A percentile compares a stretch with the other conserved stretches of the same genome.
phyloP scores from a whole-genome alignment of 2,797 vertebrate species.

The Apogon talboti region DNA sequence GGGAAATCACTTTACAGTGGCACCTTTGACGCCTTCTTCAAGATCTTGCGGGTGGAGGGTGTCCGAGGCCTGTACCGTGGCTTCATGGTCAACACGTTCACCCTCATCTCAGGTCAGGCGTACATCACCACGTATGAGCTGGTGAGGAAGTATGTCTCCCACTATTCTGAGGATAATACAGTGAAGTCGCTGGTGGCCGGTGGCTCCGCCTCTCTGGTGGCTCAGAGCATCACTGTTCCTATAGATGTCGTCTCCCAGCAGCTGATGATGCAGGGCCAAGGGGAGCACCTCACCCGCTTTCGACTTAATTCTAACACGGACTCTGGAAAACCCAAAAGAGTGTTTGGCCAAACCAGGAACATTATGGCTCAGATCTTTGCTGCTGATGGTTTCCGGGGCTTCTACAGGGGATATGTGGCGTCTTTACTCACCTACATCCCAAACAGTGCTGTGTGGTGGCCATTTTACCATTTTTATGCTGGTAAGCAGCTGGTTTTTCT shows the following conservation, averaged over 20 bases:
- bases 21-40: constrained; percentile 93
- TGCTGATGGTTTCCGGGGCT: constrained; percentile 90
- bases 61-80: constrained; percentile 91
- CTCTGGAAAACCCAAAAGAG: constrained; percentile 62
- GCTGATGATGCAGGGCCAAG: constrained; percentile 97
- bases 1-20: constrained; percentile 93
- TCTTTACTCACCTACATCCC: constrained; percentile 98
- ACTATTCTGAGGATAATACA: constrained; percentile 91
- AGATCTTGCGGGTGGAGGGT: constrained; percentile 91
- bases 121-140: constrained; percentile 98
- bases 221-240: constrained; percentile 97
- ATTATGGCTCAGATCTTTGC: constrained; percentile 93
- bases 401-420: constrained; percentile 95
- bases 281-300: constrained; percentile 90
- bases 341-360: constrained; percentile 93
- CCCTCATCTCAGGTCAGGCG: constrained; percentile 95
- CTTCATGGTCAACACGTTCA: constrained; percentile 97
- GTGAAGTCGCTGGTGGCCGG: constrained; percentile 95
- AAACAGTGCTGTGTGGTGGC: constrained; percentile 98
- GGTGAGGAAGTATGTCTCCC: constrained; percentile 92
- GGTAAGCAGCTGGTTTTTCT: constrained; percentile 78
- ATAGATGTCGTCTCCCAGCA: constrained; percentile 97
- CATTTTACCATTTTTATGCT: constrained; percentile 98
- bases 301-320: constrained; percentile 66
- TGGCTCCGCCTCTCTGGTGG: constrained; percentile 93